Conservation (phyloP, 2,797 vertebrate species). For the Oreortyx pictus region DNA sequence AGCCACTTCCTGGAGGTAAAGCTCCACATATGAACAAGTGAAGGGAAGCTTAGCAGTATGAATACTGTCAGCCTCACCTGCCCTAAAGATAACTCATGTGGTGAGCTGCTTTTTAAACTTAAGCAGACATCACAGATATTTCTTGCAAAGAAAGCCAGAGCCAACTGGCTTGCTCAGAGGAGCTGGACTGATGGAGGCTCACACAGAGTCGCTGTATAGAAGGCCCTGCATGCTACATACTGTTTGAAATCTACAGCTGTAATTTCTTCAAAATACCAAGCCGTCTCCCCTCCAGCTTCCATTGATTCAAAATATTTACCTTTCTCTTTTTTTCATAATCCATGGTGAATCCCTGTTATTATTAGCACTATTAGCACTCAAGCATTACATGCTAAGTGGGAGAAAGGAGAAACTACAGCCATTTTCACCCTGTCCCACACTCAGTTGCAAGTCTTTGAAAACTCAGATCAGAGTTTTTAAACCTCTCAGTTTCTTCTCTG, state of each 20-base stretch:
- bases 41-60: background rate
- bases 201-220: background rate
- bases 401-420: background rate
- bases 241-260: background rate
- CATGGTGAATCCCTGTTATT: background rate
- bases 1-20: background rate
- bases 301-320: background rate
- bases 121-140: background rate
- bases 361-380: background rate
- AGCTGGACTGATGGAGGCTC: background rate
- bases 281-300: background rate
- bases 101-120: background rate
- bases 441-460: background rate
- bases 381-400: accelerated
- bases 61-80: background rate
- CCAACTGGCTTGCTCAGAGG: background rate
- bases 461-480: background rate
- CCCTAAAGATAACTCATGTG: background rate
- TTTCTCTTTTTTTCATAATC: background rate
- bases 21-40: background rate
- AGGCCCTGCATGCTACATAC: background rate
- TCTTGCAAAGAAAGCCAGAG: background rate
- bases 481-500: background rate
- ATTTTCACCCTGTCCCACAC: background rate
- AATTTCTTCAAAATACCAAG: background rate